Evolutionary conservation across 1,140 invertebrate species (phyloP).

Genomic region (Hylyphantes graminicola): DNA sequence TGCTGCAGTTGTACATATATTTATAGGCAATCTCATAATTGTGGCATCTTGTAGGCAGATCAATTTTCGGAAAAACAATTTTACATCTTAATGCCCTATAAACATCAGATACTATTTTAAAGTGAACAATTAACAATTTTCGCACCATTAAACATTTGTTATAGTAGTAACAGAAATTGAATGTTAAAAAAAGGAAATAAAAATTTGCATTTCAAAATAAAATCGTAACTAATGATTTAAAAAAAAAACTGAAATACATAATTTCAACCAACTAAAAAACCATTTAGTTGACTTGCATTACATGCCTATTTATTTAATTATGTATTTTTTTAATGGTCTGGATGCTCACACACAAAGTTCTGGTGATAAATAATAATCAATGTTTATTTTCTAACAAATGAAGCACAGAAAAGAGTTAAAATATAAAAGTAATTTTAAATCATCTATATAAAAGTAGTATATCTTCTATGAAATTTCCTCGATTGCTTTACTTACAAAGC

Average conservation of each 20-base stretch:
- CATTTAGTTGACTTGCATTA: too few species aligned
- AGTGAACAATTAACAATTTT: not conserved
- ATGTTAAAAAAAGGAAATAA: not conserved
- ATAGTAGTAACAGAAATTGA: not conserved
- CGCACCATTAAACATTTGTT: not conserved
- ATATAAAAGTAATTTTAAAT: too few species aligned
- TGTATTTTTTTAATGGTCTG: too few species aligned
- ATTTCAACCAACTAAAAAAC: not conserved
- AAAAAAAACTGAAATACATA: not conserved
- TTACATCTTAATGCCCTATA: conserved; percentile 22
- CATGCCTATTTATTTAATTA: too few species aligned
- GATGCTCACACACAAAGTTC: too few species aligned
- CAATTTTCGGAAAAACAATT: conserved; percentile 9
- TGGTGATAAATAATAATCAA: too few species aligned
- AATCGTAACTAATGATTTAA: not conserved
- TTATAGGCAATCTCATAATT: conserved; percentile 22
- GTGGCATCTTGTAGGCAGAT: conserved; percentile 16
- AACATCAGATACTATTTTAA: not conserved
- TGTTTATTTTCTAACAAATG: too few species aligned
- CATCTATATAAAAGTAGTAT: too few species aligned
- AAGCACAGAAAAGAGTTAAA: too few species aligned
- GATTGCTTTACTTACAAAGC: too few species aligned
- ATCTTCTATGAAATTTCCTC: too few species aligned
- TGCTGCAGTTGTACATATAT: conserved; percentile 18
- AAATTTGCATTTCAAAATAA: not conserved